Base-by-base conservation (phyloP, 2,113 vertebrate species). In the Jacana jacana region DNA sequence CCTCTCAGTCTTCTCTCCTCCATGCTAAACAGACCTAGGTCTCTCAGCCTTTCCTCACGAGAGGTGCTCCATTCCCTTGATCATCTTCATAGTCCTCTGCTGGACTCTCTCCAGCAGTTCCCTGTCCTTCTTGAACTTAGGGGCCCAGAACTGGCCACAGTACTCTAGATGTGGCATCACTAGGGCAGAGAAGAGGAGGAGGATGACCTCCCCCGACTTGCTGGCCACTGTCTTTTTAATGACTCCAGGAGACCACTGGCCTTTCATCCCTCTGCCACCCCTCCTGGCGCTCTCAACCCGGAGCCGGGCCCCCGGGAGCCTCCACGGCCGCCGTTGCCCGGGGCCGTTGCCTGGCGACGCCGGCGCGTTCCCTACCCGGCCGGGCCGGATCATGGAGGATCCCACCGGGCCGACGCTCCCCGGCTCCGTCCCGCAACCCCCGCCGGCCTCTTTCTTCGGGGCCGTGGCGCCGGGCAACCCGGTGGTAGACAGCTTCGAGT, bases 391-490 rank as follows among this genome's bases (percentile, higher is more conserved):
- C 23, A 91, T 79, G 81, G 89, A 77, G 57, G 35, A 48, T n/a
- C 0, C 6, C n/a, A n/a, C n/a, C n/a, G n/a, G n/a, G n/a, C n/a
- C n/a, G n/a, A n/a, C 14, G 16, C 42, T 66, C 23, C 14, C 33
- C 28, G 18, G 15, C 11, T 15, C 30, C 18, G 33, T 40, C 14
- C 98, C 98, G 95, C 96, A 97, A 23, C 64, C 97, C 7, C 90
- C 97, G 42, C 96, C 97, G 3, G 99, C 99, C 7, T 44, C 96
- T 13, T 98, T 98, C 96, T 99, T 99, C 33, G 99, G 99, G 18
- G 82, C 98, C 10, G 80, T 98, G 82, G 98, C 98, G 57, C 95
- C 97, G 66, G 98, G 97, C 65, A 99, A 99, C 88, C 99, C 99
- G 1, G 98, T 99, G 31, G 90, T 99, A 39, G 93, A 61, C 13